Evolutionary conservation across 64 coral and sea anemone species (phyloP).

Genomic region (Catalaphyllia jardinei): DNA sequence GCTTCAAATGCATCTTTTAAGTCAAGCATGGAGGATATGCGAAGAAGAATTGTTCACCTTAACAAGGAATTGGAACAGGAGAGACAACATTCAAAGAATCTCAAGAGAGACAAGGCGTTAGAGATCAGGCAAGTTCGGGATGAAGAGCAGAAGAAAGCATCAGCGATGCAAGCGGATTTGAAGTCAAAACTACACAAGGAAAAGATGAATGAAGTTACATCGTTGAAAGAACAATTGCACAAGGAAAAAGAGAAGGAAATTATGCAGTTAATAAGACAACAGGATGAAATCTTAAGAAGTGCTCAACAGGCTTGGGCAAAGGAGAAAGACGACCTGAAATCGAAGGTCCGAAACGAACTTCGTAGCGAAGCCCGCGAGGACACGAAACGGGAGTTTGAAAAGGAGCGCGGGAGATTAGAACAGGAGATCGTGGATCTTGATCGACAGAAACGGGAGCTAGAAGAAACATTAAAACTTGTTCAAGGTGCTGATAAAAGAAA

Average conservation of each 20-base stretch:
- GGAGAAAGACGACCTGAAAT: conserved; percentile 87
- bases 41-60: conserved; percentile 81
- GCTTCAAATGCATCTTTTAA: neutral
- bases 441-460: conserved; percentile 70
- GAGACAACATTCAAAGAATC: conserved; percentile 56
- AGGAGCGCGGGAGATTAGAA: conserved; percentile 68
- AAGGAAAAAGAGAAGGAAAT: conserved; percentile 98
- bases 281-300: conserved; percentile 81
- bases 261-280: conserved; percentile 76
- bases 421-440: conserved; percentile 81
- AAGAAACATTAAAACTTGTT: conserved; percentile 79
- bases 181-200: conserved; percentile 88
- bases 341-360: conserved; percentile 76
- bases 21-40: conserved; percentile 59
- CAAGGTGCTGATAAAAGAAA: conserved; percentile 98
- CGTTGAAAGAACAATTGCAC: conserved; percentile 78
- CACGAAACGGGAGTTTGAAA: conserved; percentile 76
- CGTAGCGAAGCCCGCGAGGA: conserved; percentile 81
- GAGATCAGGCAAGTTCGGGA: conserved; percentile 76
- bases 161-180: conserved; percentile 69
- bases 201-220: conserved; percentile 76
- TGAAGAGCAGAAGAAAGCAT: conserved; percentile 79
- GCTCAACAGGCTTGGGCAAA: conserved; percentile 82
- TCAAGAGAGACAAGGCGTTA: conserved; percentile 83
- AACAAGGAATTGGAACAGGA: conserved; percentile 90